phyloP scores from a whole-genome alignment of 1,140 invertebrate genomes.

The Yoshiicerus persimilis region DNA sequence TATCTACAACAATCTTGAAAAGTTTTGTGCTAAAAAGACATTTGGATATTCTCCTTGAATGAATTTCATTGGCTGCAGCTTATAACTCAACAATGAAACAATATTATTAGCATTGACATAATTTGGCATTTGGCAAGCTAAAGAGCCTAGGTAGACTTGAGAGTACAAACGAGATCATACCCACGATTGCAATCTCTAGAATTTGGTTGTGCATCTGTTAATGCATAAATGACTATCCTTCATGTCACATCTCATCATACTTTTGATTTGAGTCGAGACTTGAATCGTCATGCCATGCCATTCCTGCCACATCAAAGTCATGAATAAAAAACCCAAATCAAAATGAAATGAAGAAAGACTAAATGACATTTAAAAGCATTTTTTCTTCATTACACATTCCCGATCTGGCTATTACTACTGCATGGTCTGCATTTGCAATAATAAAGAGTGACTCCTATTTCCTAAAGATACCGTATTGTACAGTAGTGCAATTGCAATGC shows the following conservation, averaged over 20 bases:
- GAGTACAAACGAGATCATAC: not conserved
- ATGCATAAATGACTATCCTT: not conserved
- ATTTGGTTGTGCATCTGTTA: not conserved
- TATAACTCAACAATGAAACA: not conserved
- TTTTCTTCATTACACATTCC: not conserved
- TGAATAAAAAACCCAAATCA: slow-evolving; percentile 3
- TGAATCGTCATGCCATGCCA: not conserved
- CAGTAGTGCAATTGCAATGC: not conserved
- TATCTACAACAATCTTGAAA: not conserved
- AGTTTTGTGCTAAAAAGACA: not conserved
- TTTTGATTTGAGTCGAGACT: not conserved
- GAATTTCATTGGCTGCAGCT: not conserved
- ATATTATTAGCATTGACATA: not conserved
- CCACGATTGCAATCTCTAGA: not conserved
- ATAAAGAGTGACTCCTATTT: not conserved
- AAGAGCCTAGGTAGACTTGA: not conserved
- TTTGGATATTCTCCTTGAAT: not conserved
- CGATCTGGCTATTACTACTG: not conserved
- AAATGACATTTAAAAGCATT: slow-evolving; percentile 10
- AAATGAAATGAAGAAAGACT: not conserved
- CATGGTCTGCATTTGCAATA: not conserved
- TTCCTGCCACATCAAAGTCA: slow-evolving; percentile 3
- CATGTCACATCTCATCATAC: slow-evolving; percentile 3
- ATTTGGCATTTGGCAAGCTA: not conserved
- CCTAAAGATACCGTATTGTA: not conserved